Conservation (phyloP, 2,888 invertebrate species). For the Stenurella melanura region DNA sequence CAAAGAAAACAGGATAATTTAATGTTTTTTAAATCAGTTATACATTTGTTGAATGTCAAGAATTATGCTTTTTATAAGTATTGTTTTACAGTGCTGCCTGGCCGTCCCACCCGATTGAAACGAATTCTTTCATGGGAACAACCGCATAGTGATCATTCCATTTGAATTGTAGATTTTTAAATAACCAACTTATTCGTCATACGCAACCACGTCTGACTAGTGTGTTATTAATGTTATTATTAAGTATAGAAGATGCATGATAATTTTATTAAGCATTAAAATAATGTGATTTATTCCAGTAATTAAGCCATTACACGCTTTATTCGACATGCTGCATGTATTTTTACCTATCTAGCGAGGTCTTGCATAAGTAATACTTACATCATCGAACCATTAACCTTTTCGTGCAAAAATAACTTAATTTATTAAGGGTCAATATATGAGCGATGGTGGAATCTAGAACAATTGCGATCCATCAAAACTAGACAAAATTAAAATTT, state of each 20-base stretch:
- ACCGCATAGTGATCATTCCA: constrained; percentile 17
- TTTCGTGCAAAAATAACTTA: neutral
- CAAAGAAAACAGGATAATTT: constrained; percentile 2
- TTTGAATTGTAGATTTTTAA: constrained; percentile 25
- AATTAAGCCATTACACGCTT: constrained; percentile 18
- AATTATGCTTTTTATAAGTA: neutral
- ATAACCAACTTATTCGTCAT: constrained; percentile 17
- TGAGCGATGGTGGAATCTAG: too few relatives aligned
- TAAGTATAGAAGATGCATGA: constrained; percentile 4
- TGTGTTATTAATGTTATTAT: constrained; percentile 11
- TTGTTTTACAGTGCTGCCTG: neutral
- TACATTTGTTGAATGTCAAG: neutral
- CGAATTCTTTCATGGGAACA: constrained; percentile 10
- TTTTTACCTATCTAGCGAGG: constrained; percentile 10
- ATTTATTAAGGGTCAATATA: neutral
- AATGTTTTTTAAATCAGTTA: neutral
- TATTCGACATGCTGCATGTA: neutral
- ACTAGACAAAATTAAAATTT: too few relatives aligned
- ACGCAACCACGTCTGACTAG: neutral
- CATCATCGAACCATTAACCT: neutral
- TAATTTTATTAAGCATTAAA: constrained; percentile 14
- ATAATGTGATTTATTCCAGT: constrained; percentile 14
- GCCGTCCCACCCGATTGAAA: constrained; percentile 9
- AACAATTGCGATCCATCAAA: too few relatives aligned
- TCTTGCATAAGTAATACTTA: constrained; percentile 5